Conservation (phyloP, 2,888 invertebrate genomes). For the Xanthorhoe designata region DNA sequence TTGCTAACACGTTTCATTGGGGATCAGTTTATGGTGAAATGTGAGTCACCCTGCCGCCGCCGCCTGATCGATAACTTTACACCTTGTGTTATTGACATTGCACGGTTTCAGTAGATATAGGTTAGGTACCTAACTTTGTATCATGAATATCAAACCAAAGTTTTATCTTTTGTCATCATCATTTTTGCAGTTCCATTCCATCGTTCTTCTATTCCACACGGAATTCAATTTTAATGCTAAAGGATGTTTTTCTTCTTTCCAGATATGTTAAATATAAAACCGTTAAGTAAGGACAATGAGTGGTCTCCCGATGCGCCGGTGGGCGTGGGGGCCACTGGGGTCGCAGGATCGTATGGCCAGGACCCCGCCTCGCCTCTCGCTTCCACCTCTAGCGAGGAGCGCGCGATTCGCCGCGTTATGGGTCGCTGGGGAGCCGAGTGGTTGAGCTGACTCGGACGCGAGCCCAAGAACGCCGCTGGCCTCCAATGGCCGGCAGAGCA, state of each 20-base stretch:
- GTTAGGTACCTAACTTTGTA: too few relatives aligned
- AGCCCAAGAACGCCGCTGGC: constrained; percentile 59
- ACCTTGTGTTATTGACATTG: neutral
- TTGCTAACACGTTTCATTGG: constrained; percentile 7
- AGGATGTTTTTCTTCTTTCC: constrained; percentile 49
- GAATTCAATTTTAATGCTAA: neutral
- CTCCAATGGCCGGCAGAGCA: constrained; percentile 76
- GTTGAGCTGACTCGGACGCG: constrained; percentile 97
- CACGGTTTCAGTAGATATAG: neutral
- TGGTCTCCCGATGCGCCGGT: constrained; percentile 77
- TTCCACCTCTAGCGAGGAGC: constrained; percentile 77
- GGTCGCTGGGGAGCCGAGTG: constrained; percentile 97
- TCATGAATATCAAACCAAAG: neutral
- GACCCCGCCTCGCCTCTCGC: constrained; percentile 63
- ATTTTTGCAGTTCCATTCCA: neutral
- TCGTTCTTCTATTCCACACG: too few relatives aligned
- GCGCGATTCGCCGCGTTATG: constrained; percentile 85
- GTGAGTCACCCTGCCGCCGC: constrained; percentile 17
- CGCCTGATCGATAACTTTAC: constrained; percentile 13
- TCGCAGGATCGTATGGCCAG: constrained; percentile 56
- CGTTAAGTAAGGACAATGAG: constrained; percentile 81
- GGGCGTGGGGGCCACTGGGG: constrained; percentile 77
- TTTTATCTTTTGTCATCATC: neutral
- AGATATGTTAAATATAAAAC: constrained; percentile 85
- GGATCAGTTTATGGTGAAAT: constrained; percentile 16